Percentiles rank a stretch among this genome's conserved stretches.
These are phyloP conservation scores for Drosophila prostipennis DNA, from an alignment of 2,888 invertebrate species.

Conservation along the genomic window DNA sequence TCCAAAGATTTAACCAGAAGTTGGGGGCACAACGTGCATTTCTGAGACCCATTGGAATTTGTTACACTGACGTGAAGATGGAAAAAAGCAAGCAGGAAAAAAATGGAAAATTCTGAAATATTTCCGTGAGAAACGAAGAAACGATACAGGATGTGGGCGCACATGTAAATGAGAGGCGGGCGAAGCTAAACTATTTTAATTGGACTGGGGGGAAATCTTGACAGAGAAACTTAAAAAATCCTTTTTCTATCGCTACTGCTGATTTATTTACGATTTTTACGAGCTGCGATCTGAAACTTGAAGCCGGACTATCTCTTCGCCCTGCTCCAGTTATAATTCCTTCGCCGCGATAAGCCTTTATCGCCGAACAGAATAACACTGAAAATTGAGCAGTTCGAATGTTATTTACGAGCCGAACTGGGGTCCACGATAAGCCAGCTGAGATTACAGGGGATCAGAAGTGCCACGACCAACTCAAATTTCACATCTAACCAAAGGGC, in stretches of 20 bases:
- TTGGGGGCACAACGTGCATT: conserved; percentile 61
- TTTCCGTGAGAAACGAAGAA: conserved; percentile 69
- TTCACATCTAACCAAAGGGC: conserved; percentile 27
- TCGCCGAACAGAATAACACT: conserved; percentile 28
- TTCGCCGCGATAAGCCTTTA: conserved; percentile 35
- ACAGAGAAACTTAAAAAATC: conserved; percentile 38
- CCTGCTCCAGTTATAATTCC: conserved; percentile 31
- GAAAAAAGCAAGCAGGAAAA: conserved; percentile 23
- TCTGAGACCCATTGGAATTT: conserved; percentile 61
- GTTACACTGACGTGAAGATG: conserved; percentile 53
- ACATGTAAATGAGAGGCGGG: background rate
- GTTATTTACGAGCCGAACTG: conserved; percentile 47
- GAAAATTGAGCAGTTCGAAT: conserved; percentile 47
- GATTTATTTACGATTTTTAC: conserved; percentile 67
- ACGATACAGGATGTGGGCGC: conserved; percentile 52
- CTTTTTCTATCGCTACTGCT: conserved; percentile 51
- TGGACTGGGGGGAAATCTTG: conserved; percentile 20
- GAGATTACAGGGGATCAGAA: conserved; percentile 33
- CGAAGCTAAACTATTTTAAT: conserved; percentile 19
- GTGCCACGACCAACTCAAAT: conserved; percentile 44
- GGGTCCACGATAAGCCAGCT: conserved; percentile 24
- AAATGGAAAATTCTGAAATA: conserved; percentile 27
- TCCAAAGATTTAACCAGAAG: conserved; percentile 54
- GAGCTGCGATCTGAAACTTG: conserved; percentile 59
- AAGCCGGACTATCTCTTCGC: conserved; percentile 48